Conservation (phyloP, 1,140 invertebrate genomes). For the Drosophila navojoa region DNA sequence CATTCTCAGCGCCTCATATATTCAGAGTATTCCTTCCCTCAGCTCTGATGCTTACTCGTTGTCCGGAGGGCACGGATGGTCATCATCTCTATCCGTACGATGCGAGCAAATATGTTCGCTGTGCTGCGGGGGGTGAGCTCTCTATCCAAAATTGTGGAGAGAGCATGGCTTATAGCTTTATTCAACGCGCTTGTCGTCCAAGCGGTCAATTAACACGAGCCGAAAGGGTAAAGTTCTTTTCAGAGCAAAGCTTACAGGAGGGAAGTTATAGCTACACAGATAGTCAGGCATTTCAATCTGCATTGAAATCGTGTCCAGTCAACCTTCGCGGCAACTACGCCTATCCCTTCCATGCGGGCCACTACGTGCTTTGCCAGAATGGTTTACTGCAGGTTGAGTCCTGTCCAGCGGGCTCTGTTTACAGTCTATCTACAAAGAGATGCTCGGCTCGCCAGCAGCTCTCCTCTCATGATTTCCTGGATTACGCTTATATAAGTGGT, state of each 20-base stretch:
- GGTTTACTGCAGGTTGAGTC: constrained; percentile 53
- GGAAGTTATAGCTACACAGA: constrained; percentile 47
- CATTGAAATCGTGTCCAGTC: constrained; percentile 46
- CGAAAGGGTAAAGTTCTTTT: constrained; percentile 50
- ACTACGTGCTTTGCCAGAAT: constrained; percentile 61
- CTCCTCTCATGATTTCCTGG: constrained; percentile 49
- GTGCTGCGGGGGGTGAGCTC: constrained; percentile 48
- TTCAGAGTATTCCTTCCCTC: not conserved
- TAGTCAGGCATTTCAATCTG: constrained; percentile 41
- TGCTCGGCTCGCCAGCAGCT: constrained; percentile 38
- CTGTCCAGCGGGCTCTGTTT: constrained; percentile 53
- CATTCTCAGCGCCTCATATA: not conserved
- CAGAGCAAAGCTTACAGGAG: constrained; percentile 31
- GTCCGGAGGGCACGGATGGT: constrained; percentile 61
- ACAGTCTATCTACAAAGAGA: constrained; percentile 56
- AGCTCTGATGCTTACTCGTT: constrained; percentile 63
- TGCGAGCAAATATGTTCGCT: constrained; percentile 64
- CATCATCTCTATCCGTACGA: constrained; percentile 75
- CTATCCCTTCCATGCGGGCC: constrained; percentile 68
- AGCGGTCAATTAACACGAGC: constrained; percentile 5
- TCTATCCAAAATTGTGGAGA: constrained; percentile 48
- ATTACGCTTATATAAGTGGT: constrained; percentile 42
- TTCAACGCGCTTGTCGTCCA: constrained; percentile 43
- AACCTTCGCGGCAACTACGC: constrained; percentile 55
- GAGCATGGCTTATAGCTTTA: constrained; percentile 54